phyloP scores from a whole-genome alignment of 2,797 vertebrate genomes.

The Pagetopsis macropterus region DNA sequence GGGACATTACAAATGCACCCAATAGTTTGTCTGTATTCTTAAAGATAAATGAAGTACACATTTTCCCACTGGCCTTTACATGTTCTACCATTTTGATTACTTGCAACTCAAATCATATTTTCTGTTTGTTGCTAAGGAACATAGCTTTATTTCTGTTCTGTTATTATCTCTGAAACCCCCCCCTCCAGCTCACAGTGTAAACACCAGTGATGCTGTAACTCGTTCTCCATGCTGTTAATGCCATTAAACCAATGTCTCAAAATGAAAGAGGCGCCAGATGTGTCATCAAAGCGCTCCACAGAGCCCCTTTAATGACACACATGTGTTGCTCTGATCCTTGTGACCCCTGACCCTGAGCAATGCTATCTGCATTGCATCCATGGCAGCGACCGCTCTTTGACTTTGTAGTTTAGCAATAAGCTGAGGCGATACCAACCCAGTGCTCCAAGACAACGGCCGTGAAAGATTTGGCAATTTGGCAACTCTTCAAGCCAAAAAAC shows the following conservation, averaged over 20 bases:
- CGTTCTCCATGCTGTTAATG: background rate
- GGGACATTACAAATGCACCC: background rate
- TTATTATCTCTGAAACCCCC: background rate
- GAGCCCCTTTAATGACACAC: background rate
- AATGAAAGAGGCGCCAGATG: background rate
- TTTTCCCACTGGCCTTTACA: background rate
- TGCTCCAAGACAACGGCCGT: background rate
- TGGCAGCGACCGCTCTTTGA: conserved; percentile 22
- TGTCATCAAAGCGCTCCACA: background rate
- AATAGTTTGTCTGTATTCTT: background rate
- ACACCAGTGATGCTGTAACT: background rate
- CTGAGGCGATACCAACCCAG: conserved; percentile 5
- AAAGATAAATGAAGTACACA: background rate
- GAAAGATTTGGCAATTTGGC: background rate
- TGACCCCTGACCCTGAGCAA: background rate
- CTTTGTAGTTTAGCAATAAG: conserved; percentile 1
- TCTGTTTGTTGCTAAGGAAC: background rate
- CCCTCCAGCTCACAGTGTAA: background rate
- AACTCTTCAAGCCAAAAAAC: background rate
- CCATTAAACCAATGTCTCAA: background rate
- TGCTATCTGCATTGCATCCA: background rate
- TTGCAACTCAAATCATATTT: background rate
- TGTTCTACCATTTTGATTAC: background rate
- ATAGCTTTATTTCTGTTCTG: background rate
- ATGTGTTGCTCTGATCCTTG: background rate